A percentile compares a stretch with the other conserved stretches of the same genome.
phyloP scores from a whole-genome alignment of 37 sponge, comb jelly and placozoan species.

The Aplysina aerophoba region DNA sequence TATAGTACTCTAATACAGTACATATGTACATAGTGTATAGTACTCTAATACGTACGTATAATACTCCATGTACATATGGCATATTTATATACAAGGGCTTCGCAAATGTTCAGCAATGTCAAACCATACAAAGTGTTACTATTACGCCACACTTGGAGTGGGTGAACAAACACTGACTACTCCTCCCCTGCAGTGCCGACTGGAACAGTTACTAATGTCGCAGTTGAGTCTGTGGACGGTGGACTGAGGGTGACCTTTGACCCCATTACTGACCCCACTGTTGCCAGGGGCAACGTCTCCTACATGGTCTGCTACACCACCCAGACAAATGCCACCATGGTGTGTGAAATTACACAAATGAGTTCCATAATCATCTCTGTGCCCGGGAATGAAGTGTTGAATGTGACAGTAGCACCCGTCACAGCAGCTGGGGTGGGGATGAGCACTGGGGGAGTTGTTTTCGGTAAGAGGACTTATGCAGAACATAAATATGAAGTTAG shows the following conservation, averaged over 20 bases:
- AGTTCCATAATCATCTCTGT: not conserved
- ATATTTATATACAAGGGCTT: no score
- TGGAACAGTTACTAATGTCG: not conserved
- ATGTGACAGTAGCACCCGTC: slow-evolving; percentile 1
- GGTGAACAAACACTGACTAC: not conserved
- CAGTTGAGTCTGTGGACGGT: not conserved
- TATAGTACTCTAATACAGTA: no score
- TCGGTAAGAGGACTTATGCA: not conserved
- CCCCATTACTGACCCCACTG: slow-evolving; percentile 8
- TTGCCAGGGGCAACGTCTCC: slow-evolving; percentile 7
- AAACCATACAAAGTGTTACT: no score
- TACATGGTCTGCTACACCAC: slow-evolving; percentile 25
- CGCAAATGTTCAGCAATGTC: no score
- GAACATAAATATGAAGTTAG: no score
- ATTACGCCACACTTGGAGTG: not conserved
- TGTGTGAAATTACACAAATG: not conserved
- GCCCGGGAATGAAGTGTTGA: not conserved
- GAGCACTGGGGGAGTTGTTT: not conserved
- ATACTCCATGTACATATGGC: no score
- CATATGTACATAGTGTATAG: no score
- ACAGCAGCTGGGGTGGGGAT: not conserved
- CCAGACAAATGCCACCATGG: not conserved
- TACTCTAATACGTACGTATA: no score
- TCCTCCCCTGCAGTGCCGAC: not conserved
- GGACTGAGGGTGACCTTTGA: slow-evolving; percentile 27